These are phyloP conservation scores for Euspilapteryx auroguttella DNA, from an alignment of 2,888 invertebrate species.

Conservation along the genomic window DNA sequence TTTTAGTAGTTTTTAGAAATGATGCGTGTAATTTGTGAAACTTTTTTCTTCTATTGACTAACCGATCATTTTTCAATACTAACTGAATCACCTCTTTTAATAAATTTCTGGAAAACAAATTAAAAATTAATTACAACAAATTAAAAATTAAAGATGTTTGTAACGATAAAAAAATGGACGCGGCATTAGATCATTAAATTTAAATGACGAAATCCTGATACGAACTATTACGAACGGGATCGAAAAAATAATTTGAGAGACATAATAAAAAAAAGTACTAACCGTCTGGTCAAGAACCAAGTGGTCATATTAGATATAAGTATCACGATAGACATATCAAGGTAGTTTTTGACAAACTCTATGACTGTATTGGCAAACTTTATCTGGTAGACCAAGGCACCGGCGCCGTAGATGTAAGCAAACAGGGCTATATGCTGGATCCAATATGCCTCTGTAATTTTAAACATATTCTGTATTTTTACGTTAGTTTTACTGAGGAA, in stretches of 20 bases:
- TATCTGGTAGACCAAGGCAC: conserved; percentile 20
- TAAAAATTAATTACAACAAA: too few species aligned
- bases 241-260: too few species aligned
- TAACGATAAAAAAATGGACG: too few species aligned
- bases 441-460: conserved; percentile 28
- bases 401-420: conserved; percentile 26
- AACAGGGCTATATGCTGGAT: conserved; percentile 20
- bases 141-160: too few species aligned
- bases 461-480: too few species aligned
- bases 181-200: too few species aligned
- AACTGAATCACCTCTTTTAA: conserved; percentile 14
- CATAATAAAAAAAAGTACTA: too few species aligned
- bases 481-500: too few species aligned
- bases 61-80: conserved; percentile 16
- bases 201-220: too few species aligned
- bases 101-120: conserved; percentile 16
- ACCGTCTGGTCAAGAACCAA: conserved; percentile 33
- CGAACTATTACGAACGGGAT: too few species aligned
- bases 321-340: conserved; percentile 25
- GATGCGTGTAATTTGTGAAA: conserved; percentile 16
- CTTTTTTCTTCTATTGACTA: conserved; percentile 12
- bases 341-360: conserved; percentile 27
- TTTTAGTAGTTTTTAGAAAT: conserved; percentile 19
- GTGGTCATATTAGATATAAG: conserved; percentile 23
- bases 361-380: conserved; percentile 17